These are phyloP conservation scores for Leptestheria dahalacensis DNA, from an alignment of 1,140 invertebrate species.

Conservation along the genomic window DNA sequence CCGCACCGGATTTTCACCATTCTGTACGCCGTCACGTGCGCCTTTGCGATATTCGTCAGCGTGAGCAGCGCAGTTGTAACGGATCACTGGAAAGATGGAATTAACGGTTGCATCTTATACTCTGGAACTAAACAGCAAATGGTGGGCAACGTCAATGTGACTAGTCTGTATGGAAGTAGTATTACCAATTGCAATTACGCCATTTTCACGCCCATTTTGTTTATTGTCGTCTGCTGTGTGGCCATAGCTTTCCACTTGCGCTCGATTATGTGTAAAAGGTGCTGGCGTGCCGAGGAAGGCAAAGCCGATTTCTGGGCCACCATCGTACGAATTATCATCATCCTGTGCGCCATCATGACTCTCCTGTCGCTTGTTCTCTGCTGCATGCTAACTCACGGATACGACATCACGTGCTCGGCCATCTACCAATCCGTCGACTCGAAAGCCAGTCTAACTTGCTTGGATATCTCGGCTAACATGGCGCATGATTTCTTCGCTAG, in stretches of 20 bases:
- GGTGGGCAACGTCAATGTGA: background rate
- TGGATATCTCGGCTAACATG: conserved; percentile 4
- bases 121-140: background rate
- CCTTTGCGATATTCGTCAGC: conserved; percentile 7
- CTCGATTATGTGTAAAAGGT: conserved; percentile 7
- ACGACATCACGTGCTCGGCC: conserved; percentile 10
- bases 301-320: conserved; percentile 11
- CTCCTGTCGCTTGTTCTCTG: conserved; percentile 8
- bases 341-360: conserved; percentile 7
- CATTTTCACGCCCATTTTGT: conserved; percentile 13
- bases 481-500: conserved; percentile 9
- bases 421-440: conserved; percentile 4
- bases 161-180: background rate
- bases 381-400: conserved; percentile 12
- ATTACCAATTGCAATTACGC: conserved; percentile 9
- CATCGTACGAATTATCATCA: conserved; percentile 1
- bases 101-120: conserved; percentile 14
- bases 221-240: conserved; percentile 1
- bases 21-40: background rate
- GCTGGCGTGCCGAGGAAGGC: conserved; percentile 7
- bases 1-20: conserved; percentile 6
- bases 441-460: background rate
- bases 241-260: conserved; percentile 8
- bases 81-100: conserved; percentile 13
- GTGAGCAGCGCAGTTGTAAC: conserved; percentile 9